Base-by-base conservation (phyloP, 92 coral and sea anemone genomes). In the Umimayanthus kanabou region DNA sequence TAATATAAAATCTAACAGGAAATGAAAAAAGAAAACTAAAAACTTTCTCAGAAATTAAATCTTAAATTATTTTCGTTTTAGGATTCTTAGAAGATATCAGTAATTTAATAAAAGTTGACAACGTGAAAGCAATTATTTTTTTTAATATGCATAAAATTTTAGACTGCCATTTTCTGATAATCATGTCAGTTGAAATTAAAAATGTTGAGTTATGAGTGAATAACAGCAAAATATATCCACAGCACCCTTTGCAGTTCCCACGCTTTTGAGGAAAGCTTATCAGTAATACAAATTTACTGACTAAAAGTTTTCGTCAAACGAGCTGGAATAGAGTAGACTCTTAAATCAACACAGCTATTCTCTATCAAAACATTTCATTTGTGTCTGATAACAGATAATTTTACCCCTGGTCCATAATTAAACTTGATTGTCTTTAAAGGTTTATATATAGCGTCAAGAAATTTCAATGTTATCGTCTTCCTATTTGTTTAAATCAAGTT, bases 311-410 rank as follows among this genome's bases (percentile, higher is more conserved):
- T 82, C 30, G 80, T 57, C 15, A 85, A 86, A 76, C 77, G 26
- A 76, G 85, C 93, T 90, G 93, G 93, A 90, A 87, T 75, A 50
- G 69, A 80, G 26, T 53, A 88, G 76, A 80, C 77, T 66, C 80
- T 67, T 72, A 88, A 90, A 87, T 90, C 90, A 90, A 90, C 89
- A 90, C 89, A 82, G 64, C 88, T 81, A 86, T 82, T 87, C 88
- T 87, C 87, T 83, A 45, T 83, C 78, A 83, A 83, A 83, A 83
- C 87, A 83, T 83, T 70, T 71, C 25, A 83, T 69, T 69, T 83
- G 73, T 70, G 40, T 83, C 78, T 70, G 87, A 58, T 50, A 70
- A 78, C 65, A 83, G 61, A 69, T 28, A 83, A 83, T 70, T 70
- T 83, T 47, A 70, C 42, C 65, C 53, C 22, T 67, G 16, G 86